Base-by-base conservation (phyloP, 1,140 invertebrate genomes). In the Listronotus oregonensis region DNA sequence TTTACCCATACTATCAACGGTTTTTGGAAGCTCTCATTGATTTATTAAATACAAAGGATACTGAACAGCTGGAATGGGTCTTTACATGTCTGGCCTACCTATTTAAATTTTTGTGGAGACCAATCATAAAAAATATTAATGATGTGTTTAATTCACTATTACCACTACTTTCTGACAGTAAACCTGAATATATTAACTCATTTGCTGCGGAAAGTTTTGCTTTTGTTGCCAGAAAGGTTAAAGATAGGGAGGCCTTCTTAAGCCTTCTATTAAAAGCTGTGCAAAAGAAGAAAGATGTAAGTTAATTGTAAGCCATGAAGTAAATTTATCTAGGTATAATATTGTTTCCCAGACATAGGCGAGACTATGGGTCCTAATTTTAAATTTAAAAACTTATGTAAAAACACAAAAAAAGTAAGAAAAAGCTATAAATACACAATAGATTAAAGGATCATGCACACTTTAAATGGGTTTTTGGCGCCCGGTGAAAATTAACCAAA, bases 181-280 rank as follows among this genome's bases (percentile, higher is more conserved):
- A 86, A 67, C 91, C 90, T 56, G 83, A 86, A 54, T 94, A 95
- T 75, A 88, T 97, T n/a, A 89, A 89, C 67, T 89, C 89, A 77
- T 97, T 97, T 85, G 93, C 94, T n/a, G 91, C 93, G 1, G 93
- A 97, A 80, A 93, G 92, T 81, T 96, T 97, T 83, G 89, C 94
- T 11, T 96, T 94, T 82, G 88, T 97, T 1, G 90, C 93, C 7
- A 82, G 94, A 66, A 96, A 96, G 85, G 87, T 94, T 39, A 88
- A 85, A 70, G 90, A 96, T 69, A 91, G 90, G 70, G 82, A 87
- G 8, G 84, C 85, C 15, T 90, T 96, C 77, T 81, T 96, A 21
- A 79, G 84, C 49, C 81, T 90, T 18, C 78, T 96, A 7, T 80
- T 96, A 5, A 81, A 84, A 71, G 84, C 85, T 32, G 79, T 95